Evolutionary conservation across 23 tunicate genomes (phyloP), one percentile per base, ranked within the genome.

Genomic region (Ciona savignyi): DNA sequence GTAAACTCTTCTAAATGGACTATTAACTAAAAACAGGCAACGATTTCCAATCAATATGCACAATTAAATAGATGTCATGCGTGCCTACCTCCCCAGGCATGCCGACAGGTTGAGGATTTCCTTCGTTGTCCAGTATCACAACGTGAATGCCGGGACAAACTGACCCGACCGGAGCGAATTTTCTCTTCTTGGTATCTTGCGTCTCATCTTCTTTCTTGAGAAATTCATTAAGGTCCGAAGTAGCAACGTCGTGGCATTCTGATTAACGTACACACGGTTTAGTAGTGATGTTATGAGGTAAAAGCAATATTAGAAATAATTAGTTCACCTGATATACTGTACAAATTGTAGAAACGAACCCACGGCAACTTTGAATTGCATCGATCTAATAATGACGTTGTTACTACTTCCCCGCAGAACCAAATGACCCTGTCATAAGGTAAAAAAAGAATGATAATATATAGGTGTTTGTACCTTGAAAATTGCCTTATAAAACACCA

Each of bases 221-320:
- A 70, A 75, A 91, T 51, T 56, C 66, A 33, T 70, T 83, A 33
- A 91, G 67, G 63, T 91, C 80, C 32, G 86, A 71, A 19, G 71
- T 35, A 11, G 97, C 90, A 56, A 91, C 97, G 80, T 91, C 97
- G 66, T 91, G 97, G 62, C 87, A 84, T 74, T 91, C 97, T 91
- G 67, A 20, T n/a, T n/a, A 15, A 73, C 33, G 74, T 60, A n/a
- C n/a, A n/a, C n/a, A n/a, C n/a, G n/a, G n/a, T n/a, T n/a, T n/a
- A n/a, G n/a, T n/a, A n/a, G n/a, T n/a, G n/a, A n/a, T n/a, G n/a
- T n/a, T n/a, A n/a, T n/a, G n/a, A n/a, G n/a, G n/a, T n/a, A n/a
- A n/a, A n/a, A n/a, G n/a, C n/a, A n/a, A n/a, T n/a, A n/a, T n/a
- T n/a, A n/a, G n/a, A n/a, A n/a, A n/a, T n/a, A n/a, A n/a, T n/a